phyloP scores from a whole-genome alignment of 2,113 vertebrate species.

The Lagopus muta region DNA sequence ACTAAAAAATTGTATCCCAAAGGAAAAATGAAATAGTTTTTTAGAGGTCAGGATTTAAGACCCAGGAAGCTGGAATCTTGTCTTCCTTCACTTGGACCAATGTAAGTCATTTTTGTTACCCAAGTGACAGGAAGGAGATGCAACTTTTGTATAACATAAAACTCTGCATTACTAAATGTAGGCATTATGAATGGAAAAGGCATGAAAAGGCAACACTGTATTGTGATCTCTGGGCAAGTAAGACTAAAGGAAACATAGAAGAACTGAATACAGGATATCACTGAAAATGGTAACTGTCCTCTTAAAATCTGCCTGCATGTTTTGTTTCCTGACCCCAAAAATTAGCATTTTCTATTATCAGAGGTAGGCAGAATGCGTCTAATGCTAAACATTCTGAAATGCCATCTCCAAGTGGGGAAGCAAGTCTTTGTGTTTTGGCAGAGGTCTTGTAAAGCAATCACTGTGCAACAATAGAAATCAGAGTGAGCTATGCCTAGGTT shows the following conservation, averaged over 20 bases:
- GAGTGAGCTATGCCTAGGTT: background rate
- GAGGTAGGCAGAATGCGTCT: background rate
- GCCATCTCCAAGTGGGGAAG: background rate
- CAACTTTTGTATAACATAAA: background rate
- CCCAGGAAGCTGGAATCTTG: background rate
- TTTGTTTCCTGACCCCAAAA: background rate
- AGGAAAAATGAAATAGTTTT: background rate
- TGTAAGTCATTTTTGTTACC: background rate
- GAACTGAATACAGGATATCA: background rate
- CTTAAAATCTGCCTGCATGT: background rate
- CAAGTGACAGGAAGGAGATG: background rate
- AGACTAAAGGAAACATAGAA: background rate
- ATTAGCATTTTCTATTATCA: background rate
- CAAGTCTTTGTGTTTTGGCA: background rate
- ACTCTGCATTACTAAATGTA: background rate
- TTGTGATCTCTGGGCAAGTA: background rate
- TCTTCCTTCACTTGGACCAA: background rate
- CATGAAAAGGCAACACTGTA: background rate
- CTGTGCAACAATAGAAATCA: background rate
- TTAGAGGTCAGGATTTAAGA: background rate
- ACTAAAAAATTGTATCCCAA: background rate
- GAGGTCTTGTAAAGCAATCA: background rate
- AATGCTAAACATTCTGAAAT: background rate
- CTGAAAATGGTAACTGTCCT: background rate
- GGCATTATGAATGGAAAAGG: background rate